Evolutionary conservation across 1,140 invertebrate species (phyloP).

Genomic region (Aphelinus certus): DNA sequence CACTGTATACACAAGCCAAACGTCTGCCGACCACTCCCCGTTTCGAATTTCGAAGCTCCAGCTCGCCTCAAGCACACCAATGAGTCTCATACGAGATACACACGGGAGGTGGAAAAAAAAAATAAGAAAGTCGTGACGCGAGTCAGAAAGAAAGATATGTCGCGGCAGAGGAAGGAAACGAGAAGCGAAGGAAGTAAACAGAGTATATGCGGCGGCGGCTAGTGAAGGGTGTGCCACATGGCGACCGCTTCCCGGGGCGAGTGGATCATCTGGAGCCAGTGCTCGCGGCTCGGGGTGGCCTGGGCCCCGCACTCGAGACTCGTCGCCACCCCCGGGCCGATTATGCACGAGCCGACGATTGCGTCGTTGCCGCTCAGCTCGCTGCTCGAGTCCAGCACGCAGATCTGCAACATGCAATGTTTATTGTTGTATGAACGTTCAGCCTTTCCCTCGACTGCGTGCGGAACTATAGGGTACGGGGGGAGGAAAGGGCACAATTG

Average conservation of each 20-base stretch:
- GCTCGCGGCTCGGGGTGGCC: constrained; percentile 65
- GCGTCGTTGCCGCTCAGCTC: constrained; percentile 76
- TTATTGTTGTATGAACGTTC: no score
- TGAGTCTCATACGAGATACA: no score
- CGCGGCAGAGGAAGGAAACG: not conserved
- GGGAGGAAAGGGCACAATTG: no score
- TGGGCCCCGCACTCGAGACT: constrained; percentile 47
- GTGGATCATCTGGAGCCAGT: constrained; percentile 84
- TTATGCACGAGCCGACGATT: constrained; percentile 76
- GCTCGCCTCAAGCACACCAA: no score
- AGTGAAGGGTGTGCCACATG: constrained; percentile 82
- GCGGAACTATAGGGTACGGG: no score
- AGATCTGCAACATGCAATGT: constrained; percentile 60
- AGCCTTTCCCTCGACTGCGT: no score
- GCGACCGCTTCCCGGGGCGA: constrained; percentile 83
- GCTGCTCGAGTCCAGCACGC: constrained; percentile 70
- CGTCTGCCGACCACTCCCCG: no score
- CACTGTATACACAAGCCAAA: no score
- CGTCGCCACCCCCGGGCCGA: constrained; percentile 72
- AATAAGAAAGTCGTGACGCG: no score
- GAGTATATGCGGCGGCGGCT: not conserved
- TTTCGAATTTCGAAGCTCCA: no score
- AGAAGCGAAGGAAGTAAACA: not conserved
- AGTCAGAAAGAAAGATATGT: not conserved
- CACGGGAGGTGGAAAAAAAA: no score